Conservation (phyloP, 1,140 invertebrate species). For the Gerris buenoi region DNA sequence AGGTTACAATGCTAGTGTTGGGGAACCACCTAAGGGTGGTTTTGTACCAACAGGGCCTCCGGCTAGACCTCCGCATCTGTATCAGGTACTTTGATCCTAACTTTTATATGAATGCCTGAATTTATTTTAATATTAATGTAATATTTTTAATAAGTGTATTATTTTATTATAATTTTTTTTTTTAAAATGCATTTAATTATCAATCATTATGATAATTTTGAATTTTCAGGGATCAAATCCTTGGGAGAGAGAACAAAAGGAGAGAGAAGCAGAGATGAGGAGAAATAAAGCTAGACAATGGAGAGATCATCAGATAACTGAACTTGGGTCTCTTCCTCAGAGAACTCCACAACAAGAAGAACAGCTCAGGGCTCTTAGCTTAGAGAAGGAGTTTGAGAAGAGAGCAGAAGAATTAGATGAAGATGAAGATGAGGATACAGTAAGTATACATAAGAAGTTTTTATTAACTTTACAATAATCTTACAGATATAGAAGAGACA, state of each 20-base stretch:
- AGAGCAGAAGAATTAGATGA: conserved; percentile 63
- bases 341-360: conserved; percentile 69
- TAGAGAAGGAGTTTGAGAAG: conserved; percentile 78
- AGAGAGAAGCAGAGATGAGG: conserved; percentile 55
- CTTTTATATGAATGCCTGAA: too few relatives aligned
- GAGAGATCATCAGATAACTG: conserved; percentile 70
- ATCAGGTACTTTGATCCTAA: too few relatives aligned
- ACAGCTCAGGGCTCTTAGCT: conserved; percentile 60
- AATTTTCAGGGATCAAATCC: conserved; percentile 45
- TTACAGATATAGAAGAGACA: too few relatives aligned
- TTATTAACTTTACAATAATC: too few relatives aligned
- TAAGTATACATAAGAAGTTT: too few relatives aligned
- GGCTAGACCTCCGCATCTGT: conserved; percentile 32
- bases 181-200: too few relatives aligned
- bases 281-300: conserved; percentile 50
- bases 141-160: too few relatives aligned
- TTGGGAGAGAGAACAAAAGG: conserved; percentile 77
- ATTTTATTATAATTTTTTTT: too few relatives aligned
- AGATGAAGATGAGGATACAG: conserved; percentile 49
- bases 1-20: conserved; percentile 47
- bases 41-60: conserved; percentile 42
- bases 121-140: too few relatives aligned
- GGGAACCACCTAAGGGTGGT: conserved; percentile 57
- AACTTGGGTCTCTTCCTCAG: conserved; percentile 48
- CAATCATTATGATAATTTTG: neutral